Conservation (phyloP, 2,797 vertebrate genomes). For the Melanogrammus aeglefinus region DNA sequence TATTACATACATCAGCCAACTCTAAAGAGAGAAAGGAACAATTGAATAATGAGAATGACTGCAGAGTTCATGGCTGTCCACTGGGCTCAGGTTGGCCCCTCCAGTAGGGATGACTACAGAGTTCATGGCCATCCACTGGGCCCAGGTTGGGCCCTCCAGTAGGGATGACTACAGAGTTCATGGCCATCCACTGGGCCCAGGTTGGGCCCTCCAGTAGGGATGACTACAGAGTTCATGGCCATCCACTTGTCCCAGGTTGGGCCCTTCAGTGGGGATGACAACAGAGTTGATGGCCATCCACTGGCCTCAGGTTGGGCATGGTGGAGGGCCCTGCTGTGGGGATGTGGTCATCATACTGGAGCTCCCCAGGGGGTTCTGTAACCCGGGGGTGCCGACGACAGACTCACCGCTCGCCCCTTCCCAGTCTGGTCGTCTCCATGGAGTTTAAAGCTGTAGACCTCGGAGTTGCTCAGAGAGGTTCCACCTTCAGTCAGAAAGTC, state of each 20-base stretch:
- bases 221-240: too few species aligned
- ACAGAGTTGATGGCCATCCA: too few species aligned
- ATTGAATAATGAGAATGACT: too few species aligned
- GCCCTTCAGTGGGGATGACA: too few species aligned
- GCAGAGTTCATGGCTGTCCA: not conserved
- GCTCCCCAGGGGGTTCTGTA: conserved; percentile 69
- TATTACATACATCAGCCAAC: not conserved
- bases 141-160: too few species aligned
- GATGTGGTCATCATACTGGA: conserved; percentile 43
- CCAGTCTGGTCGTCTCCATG: conserved; percentile 24
- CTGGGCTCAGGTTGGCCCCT: too few species aligned
- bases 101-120: not conserved
- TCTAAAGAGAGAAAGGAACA: not conserved
- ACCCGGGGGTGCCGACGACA: conserved; percentile 44
- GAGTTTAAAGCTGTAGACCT: conserved; percentile 29
- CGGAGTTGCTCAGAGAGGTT: conserved; percentile 37
- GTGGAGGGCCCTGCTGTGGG: too few species aligned
- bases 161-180: too few species aligned
- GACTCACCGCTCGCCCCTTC: conserved; percentile 26
- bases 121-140: not conserved
- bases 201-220: not conserved
- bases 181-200: not conserved
- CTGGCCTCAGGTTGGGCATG: too few species aligned
- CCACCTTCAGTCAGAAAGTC: conserved; percentile 45
- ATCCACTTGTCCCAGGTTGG: not conserved